Percentiles rank a stretch among this genome's conserved stretches.
These are phyloP conservation scores for Laticauda colubrina DNA, from an alignment of 2,113 vertebrate genomes.

Conservation along the genomic window DNA sequence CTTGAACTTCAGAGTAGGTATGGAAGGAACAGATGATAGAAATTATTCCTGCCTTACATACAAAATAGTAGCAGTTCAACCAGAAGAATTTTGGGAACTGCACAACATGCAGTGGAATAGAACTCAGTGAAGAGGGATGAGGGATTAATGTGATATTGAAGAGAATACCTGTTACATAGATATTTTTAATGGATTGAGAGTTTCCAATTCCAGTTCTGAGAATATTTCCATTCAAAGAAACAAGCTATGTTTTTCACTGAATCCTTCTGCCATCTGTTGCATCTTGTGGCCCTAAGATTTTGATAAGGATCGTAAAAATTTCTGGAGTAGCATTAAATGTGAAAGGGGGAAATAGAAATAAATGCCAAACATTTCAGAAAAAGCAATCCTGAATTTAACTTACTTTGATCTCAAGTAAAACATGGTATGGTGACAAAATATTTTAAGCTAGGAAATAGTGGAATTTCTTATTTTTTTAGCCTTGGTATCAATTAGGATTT, in stretches of 20 bases:
- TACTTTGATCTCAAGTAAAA: neutral
- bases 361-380: neutral
- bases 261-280: neutral
- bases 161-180: neutral
- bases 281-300: neutral
- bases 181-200: neutral
- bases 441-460: neutral
- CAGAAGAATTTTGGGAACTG: neutral
- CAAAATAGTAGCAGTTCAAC: neutral
- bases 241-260: neutral
- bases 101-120: neutral
- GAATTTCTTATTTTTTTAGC: neutral
- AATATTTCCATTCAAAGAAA: neutral
- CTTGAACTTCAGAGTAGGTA: neutral
- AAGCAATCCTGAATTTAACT: neutral
- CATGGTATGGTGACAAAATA: neutral
- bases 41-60: neutral
- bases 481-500: neutral
- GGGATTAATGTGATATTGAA: neutral
- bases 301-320: neutral
- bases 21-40: neutral
- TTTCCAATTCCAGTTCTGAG: neutral
- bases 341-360: neutral
- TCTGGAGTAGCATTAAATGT: neutral
- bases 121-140: neutral